A percentile compares a stretch with the other conserved stretches of the same genome.
phyloP scores from a whole-genome alignment of 2,113 vertebrate genomes.

The Carassius auratus region DNA sequence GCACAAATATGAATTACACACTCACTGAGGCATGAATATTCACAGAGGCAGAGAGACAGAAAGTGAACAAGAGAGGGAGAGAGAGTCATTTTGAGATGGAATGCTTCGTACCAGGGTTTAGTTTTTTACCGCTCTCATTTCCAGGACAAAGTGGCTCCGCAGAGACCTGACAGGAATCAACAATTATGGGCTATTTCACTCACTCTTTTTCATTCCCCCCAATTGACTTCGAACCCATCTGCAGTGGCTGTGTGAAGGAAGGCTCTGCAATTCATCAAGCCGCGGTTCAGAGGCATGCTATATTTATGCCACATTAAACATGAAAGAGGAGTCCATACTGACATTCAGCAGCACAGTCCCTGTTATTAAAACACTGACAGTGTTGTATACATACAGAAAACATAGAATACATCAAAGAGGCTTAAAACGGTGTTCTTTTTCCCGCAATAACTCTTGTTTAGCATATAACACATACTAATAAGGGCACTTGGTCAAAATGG shows the following conservation, averaged over 20 bases:
- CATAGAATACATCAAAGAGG: background rate
- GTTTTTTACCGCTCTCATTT: constrained; percentile 52
- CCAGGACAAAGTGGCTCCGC: constrained; percentile 51
- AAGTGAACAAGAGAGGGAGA: constrained; percentile 1
- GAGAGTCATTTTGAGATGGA: constrained; percentile 16
- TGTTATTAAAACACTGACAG: constrained; percentile 39
- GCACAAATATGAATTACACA: constrained; percentile 57
- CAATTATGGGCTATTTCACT: constrained; percentile 57
- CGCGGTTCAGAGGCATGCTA: constrained; percentile 48
- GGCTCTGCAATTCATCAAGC: constrained; percentile 53
- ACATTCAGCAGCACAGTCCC: constrained; percentile 35
- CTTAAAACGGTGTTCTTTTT: background rate
- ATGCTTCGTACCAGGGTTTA: constrained; percentile 31
- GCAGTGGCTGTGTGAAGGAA: constrained; percentile 45
- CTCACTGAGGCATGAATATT: constrained; percentile 55
- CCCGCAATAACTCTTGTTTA: background rate
- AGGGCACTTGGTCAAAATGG: background rate
- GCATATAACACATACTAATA: background rate
- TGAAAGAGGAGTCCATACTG: constrained; percentile 46
- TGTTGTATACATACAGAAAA: constrained; percentile 36
- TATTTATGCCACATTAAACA: constrained; percentile 58
- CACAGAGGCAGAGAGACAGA: constrained; percentile 26
- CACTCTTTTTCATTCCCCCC: constrained; percentile 34
- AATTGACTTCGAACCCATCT: constrained; percentile 51
- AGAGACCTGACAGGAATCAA: constrained; percentile 56